Evolutionary conservation across 2,113 vertebrate species (phyloP), one percentile per base, ranked within the genome.

Genomic region (Oxyura jamaicensis): DNA sequence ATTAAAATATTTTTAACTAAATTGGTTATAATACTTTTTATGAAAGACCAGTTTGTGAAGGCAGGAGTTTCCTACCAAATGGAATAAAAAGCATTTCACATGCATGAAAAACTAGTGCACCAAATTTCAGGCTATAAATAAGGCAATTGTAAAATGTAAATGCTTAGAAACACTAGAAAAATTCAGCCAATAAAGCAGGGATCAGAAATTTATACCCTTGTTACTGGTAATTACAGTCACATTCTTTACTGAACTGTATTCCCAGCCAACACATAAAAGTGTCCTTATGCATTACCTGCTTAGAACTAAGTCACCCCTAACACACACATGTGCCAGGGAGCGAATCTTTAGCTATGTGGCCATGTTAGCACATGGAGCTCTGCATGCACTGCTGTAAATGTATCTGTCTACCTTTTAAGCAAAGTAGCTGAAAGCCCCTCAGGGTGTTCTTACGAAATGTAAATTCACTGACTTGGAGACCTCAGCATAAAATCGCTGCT

Each of bases 361-460:
- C 74, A 3, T 41, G 83, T 83, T 93, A 89, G 78, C 89, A 42
- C 87, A 88, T 35, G 69, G 87, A 86, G 90, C 79, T 85, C 83
- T 88, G 85, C 4, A 10, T 89, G 48, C 39, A 39, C 58, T 58
- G 80, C 92, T 95, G 92, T 83, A 95, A 96, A 90, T 94, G 93
- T 94, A 93, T 94, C 87, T 93, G 76, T 77, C 86, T 96, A 96
- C 91, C 95, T 98, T 97, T 97, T 92, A 97, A 96, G 88, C 74
- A 69, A 97, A 95, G 90, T 94, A 96, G 88, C 90, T 94, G 86
- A 96, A 97, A 97, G 77, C 84, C 86, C 96, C 93, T 96, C 44
- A 80, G 97, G 95, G 89, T 92, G 65, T 97, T 97, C 95, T 97
- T 96, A 94, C 46, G 44, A 97, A 97, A 96, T 97, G 94, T 96